Base-by-base conservation (phyloP, 2,113 vertebrate species). In the Oncorhynchus keta region DNA sequence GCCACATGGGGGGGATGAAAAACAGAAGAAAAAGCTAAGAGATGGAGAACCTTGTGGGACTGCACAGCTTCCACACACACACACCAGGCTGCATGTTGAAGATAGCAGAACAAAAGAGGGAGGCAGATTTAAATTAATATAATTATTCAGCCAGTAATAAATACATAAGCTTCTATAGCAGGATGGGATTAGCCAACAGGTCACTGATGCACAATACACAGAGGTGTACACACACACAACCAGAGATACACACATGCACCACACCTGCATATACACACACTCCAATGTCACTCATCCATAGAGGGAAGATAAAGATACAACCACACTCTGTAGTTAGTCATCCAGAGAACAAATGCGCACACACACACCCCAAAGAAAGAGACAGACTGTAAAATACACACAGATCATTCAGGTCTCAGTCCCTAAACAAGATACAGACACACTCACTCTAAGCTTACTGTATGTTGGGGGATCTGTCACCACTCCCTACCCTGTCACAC, bases 61-160 rank as follows among this genome's bases (percentile, higher is more conserved):
- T 35, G 12, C 30, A 9, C 6, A 28, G 26, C 30, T 68, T 75
- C 76, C 39, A 45, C 39, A 83, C 35, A 83, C 35, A 3, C 2
- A 69, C 73, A 70, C 76, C 39, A 45, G 72, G 86, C 89, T 90
- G 87, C 84, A 75, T 89, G 87, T 90, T 83, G 84, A 85, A 90
- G 90, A 94, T 90, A 93, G 84, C 76, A 30, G 82, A 76, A 91
- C 90, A 92, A 92, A 92, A 88, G 85, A 65, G 59, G 74, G 81
- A 75, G 61, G 78, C 67, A 85, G 83, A 92, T 90, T 88, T 80
- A 78, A 90, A 89, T 90, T 91, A 90, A 90, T 90, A 88, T 85
- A 90, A 91, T 91, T 86, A 92, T 91, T 79, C 85, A 86, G 79
- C 85, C 81, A 30, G 76, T 90, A 88, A 91, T 86, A 89, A 85